phyloP scores from a whole-genome alignment of 2,797 vertebrate species.

The Tarsius wallacei region DNA sequence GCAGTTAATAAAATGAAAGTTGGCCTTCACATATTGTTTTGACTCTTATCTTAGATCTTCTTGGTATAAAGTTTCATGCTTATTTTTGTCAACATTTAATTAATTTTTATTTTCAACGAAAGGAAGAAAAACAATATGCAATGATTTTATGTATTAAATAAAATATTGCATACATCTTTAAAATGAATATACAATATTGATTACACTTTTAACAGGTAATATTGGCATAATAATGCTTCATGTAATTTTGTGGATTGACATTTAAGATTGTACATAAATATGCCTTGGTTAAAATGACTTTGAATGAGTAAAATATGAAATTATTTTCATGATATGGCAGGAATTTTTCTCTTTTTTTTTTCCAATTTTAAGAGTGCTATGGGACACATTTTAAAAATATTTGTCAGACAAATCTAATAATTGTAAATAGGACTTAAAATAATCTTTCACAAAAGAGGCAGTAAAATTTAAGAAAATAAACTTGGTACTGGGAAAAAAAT shows the following conservation, averaged over 20 bases:
- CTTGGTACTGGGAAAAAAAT: slow-evolving; percentile 40
- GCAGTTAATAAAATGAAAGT: neutral
- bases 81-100: neutral
- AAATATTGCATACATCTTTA: neutral
- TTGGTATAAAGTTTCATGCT: neutral
- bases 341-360: neutral
- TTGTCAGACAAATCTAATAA: slow-evolving; percentile 62
- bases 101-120: neutral
- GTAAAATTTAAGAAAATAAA: slow-evolving; percentile 60
- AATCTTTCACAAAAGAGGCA: slow-evolving; percentile 63
- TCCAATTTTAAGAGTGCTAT: slow-evolving; percentile 36
- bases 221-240: neutral
- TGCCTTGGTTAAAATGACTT: neutral
- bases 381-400: slow-evolving; percentile 40
- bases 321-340: slow-evolving; percentile 36
- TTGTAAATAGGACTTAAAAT: slow-evolving; percentile 62
- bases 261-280: neutral
- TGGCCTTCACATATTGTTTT: neutral
- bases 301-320: slow-evolving; percentile 8
- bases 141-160: neutral
- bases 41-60: neutral
- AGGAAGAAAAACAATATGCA: neutral
- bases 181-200: neutral
- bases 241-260: neutral
- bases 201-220: neutral